Base-by-base conservation (phyloP, 2,797 vertebrate genomes). In the Artibeus lituratus region DNA sequence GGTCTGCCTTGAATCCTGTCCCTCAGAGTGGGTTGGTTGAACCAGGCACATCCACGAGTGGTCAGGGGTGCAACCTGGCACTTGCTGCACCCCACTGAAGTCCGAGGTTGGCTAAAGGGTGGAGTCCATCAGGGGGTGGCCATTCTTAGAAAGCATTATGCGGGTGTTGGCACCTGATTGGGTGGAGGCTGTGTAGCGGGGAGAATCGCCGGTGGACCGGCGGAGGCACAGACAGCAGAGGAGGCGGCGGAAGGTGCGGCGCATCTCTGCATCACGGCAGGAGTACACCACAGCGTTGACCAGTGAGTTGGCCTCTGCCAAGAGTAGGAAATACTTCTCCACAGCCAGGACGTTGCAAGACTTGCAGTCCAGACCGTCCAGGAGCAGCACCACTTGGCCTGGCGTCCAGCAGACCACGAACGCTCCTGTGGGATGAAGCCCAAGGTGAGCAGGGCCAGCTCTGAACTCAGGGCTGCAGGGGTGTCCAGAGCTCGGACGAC, bases 351-450 rank as follows among this genome's bases (percentile, higher is more conserved):
- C 99, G 0, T 98, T 24, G 37, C 99, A 99, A 1, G 2, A 9
- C 0, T 96, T 72, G 35, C 99, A 99, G 72, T 96, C 97, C 90
- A 99, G 80, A 1, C 99, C 99, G 0, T 99, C 99, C 37, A 99
- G 98, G 24, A 99, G 98, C 69, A 99, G 98, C 16, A 99, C 98
- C 0, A 99, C 99, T 97, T 99, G 99, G 2, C 99, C 99, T 0
- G 99, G 99, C 0, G 99, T 99, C 99, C 99, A 99, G 98, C 99
- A 99, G 96, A 99, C 96, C 96, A 99, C 99, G 32, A 99, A 99
- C 0, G 98, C 99, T 53, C 99, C 99, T 99, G 98, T 1, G 0
- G 37, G 80, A 93, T 29, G 91, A 18, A 97, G 47, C 74, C 55
- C 0, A 21, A 42, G 0, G 44, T 96, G 59, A 96, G 57, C 65